Evolutionary conservation across 2,113 vertebrate species (phyloP).

Genomic region (Silurus asotus): DNA sequence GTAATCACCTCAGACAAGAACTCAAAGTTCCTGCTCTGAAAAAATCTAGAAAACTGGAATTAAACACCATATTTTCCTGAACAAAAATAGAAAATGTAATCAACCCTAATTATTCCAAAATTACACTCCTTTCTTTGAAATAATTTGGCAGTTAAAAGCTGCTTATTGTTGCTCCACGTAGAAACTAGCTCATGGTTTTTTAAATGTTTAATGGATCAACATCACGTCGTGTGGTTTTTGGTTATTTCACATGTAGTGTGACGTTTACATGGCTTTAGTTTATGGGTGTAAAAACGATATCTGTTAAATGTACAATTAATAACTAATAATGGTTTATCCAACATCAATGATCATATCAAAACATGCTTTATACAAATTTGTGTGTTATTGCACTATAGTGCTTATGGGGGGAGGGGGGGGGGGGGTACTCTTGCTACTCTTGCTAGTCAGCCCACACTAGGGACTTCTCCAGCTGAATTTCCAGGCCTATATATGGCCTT

Average conservation of each 20-base stretch:
- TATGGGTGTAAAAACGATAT: background rate
- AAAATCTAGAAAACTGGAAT: background rate
- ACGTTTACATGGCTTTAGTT: background rate
- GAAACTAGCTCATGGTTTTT: background rate
- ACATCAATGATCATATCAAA: background rate
- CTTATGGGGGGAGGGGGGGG: background rate
- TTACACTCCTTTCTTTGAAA: background rate
- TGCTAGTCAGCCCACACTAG: background rate
- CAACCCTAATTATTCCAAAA: background rate
- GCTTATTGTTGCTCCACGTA: background rate
- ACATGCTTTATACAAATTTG: background rate
- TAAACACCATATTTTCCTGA: background rate
- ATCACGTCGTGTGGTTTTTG: too few species aligned
- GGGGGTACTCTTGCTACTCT: too few species aligned
- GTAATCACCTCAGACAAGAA: background rate
- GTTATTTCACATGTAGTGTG: background rate
- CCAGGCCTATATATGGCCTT: too few species aligned
- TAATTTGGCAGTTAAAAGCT: background rate
- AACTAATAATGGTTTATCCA: background rate
- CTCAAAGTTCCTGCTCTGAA: background rate
- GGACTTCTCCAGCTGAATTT: background rate
- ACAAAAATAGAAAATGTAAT: background rate
- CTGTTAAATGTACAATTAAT: background rate
- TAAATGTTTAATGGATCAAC: background rate
- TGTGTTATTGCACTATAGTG: background rate